Percentiles rank a stretch among this genome's conserved stretches.
Conservation (phyloP, 2,888 invertebrate species). For the Yponomeuta sedellus region DNA sequence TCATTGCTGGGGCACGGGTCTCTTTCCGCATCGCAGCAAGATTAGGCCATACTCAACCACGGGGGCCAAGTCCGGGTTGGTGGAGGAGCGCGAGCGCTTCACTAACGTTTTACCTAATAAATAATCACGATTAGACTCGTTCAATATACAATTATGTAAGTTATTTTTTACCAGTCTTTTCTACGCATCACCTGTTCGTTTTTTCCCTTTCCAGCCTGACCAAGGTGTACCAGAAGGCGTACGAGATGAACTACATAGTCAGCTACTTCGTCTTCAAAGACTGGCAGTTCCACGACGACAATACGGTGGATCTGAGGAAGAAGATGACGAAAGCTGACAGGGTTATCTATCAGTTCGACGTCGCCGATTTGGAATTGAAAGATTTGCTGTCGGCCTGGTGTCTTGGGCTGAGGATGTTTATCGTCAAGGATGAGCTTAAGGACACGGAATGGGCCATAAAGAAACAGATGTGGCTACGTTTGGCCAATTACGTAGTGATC, state of each 20-base stretch:
- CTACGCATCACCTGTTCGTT: too few species aligned
- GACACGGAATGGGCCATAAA: conserved; percentile 20
- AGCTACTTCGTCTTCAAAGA: conserved; percentile 20
- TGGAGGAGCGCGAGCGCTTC: too few species aligned
- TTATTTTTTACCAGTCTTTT: too few species aligned
- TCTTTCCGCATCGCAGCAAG: too few species aligned
- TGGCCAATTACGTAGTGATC: conserved; percentile 16
- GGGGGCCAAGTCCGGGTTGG: too few species aligned
- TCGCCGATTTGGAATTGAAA: conserved; percentile 15
- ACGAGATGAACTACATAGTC: conserved; percentile 18
- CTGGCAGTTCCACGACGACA: conserved; percentile 20
- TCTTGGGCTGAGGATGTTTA: conserved; percentile 20
- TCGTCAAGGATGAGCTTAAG: conserved; percentile 20
- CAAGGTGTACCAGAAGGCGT: conserved; percentile 19
- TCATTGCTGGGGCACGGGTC: too few species aligned
- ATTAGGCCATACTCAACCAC: too few species aligned
- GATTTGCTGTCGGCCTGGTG: conserved; percentile 19
- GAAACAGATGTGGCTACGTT: conserved; percentile 18
- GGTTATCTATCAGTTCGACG: conserved; percentile 21
- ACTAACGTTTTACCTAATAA: too few species aligned
- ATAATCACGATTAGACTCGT: too few species aligned
- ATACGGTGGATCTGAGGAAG: conserved; percentile 11
- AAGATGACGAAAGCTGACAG: conserved; percentile 18
- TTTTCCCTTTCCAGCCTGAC: conserved; percentile 16
- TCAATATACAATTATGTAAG: too few species aligned